These are phyloP conservation scores for Zygaena filipendulae DNA, from an alignment of 2,888 invertebrate genomes.

Conservation along the genomic window DNA sequence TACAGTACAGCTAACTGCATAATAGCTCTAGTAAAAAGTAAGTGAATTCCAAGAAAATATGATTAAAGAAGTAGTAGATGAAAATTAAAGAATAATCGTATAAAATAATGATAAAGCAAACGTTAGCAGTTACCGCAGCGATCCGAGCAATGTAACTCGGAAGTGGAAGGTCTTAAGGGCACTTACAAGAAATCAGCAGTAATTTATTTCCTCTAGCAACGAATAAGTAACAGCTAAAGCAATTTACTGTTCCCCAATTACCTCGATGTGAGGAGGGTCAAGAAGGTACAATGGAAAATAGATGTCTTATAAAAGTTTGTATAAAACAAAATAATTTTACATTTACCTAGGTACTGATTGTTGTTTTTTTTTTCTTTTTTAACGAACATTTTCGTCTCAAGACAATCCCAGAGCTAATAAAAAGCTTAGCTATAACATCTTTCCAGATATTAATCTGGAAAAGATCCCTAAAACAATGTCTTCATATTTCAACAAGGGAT, in stretches of 20 bases:
- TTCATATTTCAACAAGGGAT: too few species aligned
- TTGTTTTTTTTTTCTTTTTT: too few species aligned
- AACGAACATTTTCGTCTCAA: too few species aligned
- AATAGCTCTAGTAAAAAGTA: conserved; percentile 3
- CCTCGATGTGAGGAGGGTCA: conserved; percentile 19
- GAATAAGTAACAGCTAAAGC: conserved; percentile 39
- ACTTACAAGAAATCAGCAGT: conserved; percentile 36
- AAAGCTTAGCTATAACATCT: too few species aligned
- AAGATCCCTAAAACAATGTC: too few species aligned
- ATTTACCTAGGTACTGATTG: too few species aligned
- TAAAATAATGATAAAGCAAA: conserved; percentile 14
- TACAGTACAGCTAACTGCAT: not conserved
- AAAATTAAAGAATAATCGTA: too few species aligned
- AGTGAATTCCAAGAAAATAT: not conserved
- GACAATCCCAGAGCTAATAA: too few species aligned
- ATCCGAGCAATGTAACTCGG: conserved; percentile 31
- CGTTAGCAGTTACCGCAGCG: conserved; percentile 19
- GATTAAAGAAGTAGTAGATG: too few species aligned
- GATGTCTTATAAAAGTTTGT: too few species aligned
- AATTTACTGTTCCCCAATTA: conserved; percentile 42
- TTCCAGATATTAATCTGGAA: too few species aligned
- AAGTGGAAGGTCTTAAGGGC: conserved; percentile 24
- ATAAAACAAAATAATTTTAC: too few species aligned
- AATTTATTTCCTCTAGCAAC: conserved; percentile 39
- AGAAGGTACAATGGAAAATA: conserved; percentile 13